These are phyloP conservation scores for Ceratosolen solmsi DNA, from an alignment of 1,140 invertebrate species.

Conservation along the genomic window DNA sequence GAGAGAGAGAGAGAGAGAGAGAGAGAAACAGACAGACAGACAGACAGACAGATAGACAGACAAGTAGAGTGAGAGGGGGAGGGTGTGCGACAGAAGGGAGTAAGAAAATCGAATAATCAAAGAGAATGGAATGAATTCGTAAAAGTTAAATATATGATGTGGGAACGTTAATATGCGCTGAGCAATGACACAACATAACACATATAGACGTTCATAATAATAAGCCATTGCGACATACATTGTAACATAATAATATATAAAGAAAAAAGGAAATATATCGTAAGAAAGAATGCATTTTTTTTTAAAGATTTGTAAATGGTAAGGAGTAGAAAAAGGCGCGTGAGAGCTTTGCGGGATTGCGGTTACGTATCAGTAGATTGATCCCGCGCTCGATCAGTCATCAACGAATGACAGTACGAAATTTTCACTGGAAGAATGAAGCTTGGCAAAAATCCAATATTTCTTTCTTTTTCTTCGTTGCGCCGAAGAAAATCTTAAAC, in stretches of 20 bases:
- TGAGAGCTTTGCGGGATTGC: too few species aligned
- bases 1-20: neutral
- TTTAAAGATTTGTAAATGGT: conserved; percentile 20
- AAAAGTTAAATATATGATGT: conserved; percentile 28
- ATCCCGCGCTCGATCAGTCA: conserved; percentile 17
- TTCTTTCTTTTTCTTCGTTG: neutral
- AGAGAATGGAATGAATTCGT: neutral
- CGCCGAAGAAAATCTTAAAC: neutral
- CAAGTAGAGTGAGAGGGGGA: neutral
- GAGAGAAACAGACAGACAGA: neutral
- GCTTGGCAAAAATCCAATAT: neutral
- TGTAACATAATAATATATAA: too few species aligned
- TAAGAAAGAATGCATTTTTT: too few species aligned
- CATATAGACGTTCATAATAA: too few species aligned
- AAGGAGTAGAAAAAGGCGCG: too few species aligned
- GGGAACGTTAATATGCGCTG: neutral
- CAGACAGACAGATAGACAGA: neutral
- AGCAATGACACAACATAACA: conserved; percentile 20
- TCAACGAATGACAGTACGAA: neutral
- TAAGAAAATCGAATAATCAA: neutral
- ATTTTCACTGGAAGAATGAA: neutral
- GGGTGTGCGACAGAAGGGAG: neutral
- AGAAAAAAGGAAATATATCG: neutral
- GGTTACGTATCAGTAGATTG: conserved; percentile 20
- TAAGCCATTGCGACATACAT: too few species aligned